Evolutionary conservation across 2,113 vertebrate genomes (phyloP).

Genomic region (Coreoperca whiteheadi): DNA sequence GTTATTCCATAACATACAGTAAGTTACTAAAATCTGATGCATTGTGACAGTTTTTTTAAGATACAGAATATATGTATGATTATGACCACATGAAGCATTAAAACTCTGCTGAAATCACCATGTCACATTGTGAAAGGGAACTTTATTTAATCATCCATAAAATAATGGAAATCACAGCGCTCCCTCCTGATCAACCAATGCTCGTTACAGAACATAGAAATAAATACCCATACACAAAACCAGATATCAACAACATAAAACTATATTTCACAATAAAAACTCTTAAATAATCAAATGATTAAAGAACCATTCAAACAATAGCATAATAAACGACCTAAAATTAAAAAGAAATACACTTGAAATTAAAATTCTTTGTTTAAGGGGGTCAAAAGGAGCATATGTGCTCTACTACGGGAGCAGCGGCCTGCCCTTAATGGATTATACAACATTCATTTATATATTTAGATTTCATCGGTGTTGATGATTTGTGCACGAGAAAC

Average conservation of each 20-base stretch:
- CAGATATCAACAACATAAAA: neutral
- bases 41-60: too few species aligned
- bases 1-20: neutral
- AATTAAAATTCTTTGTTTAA: neutral
- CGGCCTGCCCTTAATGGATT: neutral
- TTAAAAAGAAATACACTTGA: neutral
- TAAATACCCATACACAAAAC: neutral
- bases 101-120: neutral
- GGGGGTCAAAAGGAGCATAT: neutral
- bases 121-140: neutral
- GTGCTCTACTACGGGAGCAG: neutral
- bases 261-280: neutral
- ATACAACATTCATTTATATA: neutral
- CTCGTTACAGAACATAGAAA: neutral
- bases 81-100: neutral
- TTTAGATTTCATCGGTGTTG: neutral
- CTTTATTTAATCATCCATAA: neutral
- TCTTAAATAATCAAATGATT: neutral
- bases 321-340: neutral
- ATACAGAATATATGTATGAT: neutral
- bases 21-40: neutral
- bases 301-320: neutral
- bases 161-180: neutral
- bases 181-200: neutral
- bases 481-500: neutral